A percentile compares a stretch with the other conserved stretches of the same genome.
phyloP scores from a whole-genome alignment of 2,888 invertebrate genomes.

The Tanaodytes sp. region DNA sequence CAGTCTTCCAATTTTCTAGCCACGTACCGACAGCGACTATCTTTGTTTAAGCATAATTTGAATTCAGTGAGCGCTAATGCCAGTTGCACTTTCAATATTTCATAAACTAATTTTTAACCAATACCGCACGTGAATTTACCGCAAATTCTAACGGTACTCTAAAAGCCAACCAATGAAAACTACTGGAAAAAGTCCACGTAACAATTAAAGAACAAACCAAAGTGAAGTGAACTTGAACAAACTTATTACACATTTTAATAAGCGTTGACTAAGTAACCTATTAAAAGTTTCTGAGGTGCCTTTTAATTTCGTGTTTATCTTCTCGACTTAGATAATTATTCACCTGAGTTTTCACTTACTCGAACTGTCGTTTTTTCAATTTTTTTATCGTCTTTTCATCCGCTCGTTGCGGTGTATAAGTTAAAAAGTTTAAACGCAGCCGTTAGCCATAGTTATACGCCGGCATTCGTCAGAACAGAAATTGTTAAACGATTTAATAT shows the following conservation, averaged over 20 bases:
- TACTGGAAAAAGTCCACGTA: slow-evolving; percentile 7
- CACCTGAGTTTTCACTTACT: slow-evolving; percentile 33
- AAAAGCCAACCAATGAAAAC: no score
- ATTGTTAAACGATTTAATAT: no score
- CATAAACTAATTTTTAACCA: slow-evolving; percentile 20
- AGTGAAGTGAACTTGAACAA: slow-evolving; percentile 17
- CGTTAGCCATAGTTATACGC: no score
- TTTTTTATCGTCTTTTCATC: no score
- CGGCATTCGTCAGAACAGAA: no score
- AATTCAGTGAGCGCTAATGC: slow-evolving; percentile 29
- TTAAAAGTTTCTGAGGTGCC: slow-evolving; percentile 34
- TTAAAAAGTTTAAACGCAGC: no score
- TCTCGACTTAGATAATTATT: slow-evolving; percentile 42
- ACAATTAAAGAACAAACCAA: slow-evolving; percentile 26
- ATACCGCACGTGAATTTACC: slow-evolving; percentile 13
- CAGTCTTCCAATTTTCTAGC: slow-evolving; percentile 39
- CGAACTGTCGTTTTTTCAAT: slow-evolving; percentile 31
- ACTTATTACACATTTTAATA: slow-evolving; percentile 45
- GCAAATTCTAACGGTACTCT: slow-evolving; percentile 23
- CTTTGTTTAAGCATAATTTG: slow-evolving; percentile 41
- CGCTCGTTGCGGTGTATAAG: no score
- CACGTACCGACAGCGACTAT: slow-evolving; percentile 23
- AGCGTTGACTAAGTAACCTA: slow-evolving; percentile 41
- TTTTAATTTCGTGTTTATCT: slow-evolving; percentile 39
- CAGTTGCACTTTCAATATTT: slow-evolving; percentile 21